A percentile compares a stretch with the other conserved stretches of the same genome.
phyloP scores from a whole-genome alignment of 2,113 vertebrate species.

The Picathartes gymnocephalus region DNA sequence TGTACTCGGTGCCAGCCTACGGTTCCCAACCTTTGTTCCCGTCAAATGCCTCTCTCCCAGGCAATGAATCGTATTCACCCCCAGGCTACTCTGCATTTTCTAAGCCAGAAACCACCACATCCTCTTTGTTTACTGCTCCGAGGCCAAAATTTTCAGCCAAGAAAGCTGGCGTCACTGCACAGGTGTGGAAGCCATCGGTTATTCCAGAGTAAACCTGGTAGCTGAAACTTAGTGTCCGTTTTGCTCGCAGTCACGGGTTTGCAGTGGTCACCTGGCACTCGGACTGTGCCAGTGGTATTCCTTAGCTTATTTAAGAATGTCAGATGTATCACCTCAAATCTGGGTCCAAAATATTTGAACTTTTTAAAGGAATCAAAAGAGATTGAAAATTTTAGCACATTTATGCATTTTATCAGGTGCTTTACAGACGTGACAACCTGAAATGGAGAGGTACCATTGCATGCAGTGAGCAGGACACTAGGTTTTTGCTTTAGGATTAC shows the following conservation, averaged over 20 bases:
- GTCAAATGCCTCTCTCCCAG: constrained; percentile 62
- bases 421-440: constrained; percentile 3
- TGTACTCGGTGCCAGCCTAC: constrained; percentile 76
- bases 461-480: constrained; percentile 63
- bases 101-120: constrained; percentile 75
- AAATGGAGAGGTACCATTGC: background rate
- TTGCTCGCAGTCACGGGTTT: constrained; percentile 66
- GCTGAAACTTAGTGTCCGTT: constrained; percentile 60
- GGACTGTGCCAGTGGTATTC: constrained; percentile 24
- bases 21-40: constrained; percentile 77
- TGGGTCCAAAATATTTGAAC: constrained; percentile 71
- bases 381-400: constrained; percentile 34
- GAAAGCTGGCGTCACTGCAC: constrained; percentile 84
- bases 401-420: background rate
- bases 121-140: constrained; percentile 75
- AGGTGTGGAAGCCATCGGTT: constrained; percentile 92
- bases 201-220: constrained; percentile 76
- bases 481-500: constrained; percentile 53
- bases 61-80: constrained; percentile 67
- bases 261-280: constrained; percentile 55
- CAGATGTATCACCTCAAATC: constrained; percentile 62
- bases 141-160: constrained; percentile 96
- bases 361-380: constrained; percentile 44
- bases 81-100: constrained; percentile 73
- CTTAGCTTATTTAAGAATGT: constrained; percentile 52